phyloP scores from a whole-genome alignment of 2,797 vertebrate species.

The Vultur gryphus region DNA sequence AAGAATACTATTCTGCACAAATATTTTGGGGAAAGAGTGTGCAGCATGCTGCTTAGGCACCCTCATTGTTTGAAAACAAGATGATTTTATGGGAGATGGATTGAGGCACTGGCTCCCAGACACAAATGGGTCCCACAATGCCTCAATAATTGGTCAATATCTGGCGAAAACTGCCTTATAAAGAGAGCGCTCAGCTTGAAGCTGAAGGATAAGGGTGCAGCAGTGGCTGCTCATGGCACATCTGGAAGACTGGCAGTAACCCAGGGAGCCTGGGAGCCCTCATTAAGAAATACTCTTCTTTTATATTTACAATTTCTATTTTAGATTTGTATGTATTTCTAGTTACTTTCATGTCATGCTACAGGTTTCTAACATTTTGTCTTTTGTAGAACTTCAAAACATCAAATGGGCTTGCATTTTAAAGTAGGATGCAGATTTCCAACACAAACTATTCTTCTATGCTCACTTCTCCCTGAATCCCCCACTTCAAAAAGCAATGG shows the following conservation, averaged over 20 bases:
- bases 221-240: not conserved
- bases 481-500: not conserved
- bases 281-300: not conserved
- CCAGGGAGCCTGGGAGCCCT: not conserved
- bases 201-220: not conserved
- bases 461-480: not conserved
- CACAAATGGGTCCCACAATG: not conserved
- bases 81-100: not conserved
- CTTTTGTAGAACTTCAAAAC: not conserved
- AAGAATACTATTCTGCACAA: too few relatives aligned
- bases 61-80: accelerated
- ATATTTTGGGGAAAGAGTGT: accelerated
- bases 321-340: not conserved
- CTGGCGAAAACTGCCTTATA: not conserved
- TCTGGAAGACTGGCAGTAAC: not conserved
- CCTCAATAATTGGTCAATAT: not conserved
- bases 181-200: not conserved
- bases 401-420: not conserved
- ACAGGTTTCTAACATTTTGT: not conserved
- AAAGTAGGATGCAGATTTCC: not conserved
- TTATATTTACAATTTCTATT: accelerated
- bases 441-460: not conserved
- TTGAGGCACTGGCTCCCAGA: not conserved
- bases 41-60: not conserved
- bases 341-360: not conserved